A percentile compares a stretch with the other conserved stretches of the same genome.
Conservation (phyloP, 2,797 vertebrate species). For the Cryptoblepharus egeriae region DNA sequence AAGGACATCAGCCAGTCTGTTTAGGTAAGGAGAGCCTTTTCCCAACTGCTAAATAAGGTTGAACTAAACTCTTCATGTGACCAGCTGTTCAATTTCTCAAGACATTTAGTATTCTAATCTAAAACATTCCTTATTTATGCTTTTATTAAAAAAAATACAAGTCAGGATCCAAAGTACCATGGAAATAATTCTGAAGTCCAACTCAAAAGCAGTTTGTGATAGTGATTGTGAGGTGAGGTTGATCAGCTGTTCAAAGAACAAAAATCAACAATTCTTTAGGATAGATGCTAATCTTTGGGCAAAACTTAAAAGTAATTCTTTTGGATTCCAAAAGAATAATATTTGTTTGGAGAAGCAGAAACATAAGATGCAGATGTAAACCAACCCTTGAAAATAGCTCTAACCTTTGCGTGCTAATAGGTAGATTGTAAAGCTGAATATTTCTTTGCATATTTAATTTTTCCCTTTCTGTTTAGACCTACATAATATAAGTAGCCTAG, state of each 20-base stretch:
- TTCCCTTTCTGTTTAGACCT: constrained; percentile 14
- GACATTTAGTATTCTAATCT: neutral
- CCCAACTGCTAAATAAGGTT: neutral
- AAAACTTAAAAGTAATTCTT: neutral
- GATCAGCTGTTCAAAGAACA: neutral
- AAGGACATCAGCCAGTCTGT: neutral
- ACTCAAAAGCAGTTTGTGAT: too few relatives aligned
- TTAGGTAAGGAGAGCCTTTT: neutral
- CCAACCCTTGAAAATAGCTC: neutral
- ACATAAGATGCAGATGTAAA: neutral
- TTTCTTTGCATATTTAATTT: neutral
- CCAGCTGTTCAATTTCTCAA: neutral
- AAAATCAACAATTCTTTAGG: neutral
- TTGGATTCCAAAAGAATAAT: neutral
- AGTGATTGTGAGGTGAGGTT: neutral
- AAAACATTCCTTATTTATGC: neutral
- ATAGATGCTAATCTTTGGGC: neutral
- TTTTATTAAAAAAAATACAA: neutral
- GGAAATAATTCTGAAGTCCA: neutral
- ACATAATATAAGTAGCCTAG: constrained; percentile 6
- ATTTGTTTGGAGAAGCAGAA: neutral
- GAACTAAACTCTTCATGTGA: neutral
- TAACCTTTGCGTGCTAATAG: neutral
- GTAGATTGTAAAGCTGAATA: neutral
- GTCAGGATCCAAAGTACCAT: neutral